Base-by-base conservation (phyloP, 1,140 invertebrate genomes). In the Cydia strobilella region DNA sequence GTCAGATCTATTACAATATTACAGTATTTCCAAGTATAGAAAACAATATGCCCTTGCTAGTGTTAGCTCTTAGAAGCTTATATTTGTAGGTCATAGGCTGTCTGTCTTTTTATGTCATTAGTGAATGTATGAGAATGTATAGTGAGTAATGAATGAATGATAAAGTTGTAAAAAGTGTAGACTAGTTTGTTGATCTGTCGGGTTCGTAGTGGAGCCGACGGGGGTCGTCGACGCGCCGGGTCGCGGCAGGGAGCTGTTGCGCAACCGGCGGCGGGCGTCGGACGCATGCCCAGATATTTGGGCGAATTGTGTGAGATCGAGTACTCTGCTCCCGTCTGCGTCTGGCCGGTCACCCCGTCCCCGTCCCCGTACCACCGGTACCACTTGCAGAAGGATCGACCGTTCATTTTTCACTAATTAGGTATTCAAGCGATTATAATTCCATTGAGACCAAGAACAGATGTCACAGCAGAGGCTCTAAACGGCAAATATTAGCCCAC, bases 281-380 rank as follows among this genome's bases (percentile, higher is more conserved):
- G 80, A 79, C 72, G 76, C 27, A 65, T 27, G 66, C 39, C 76
- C 76, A 83, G 81, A 85, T 79, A 81, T 86, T 85, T 77, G 73
- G 76, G 74, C 79, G 75, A 80, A 82, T 89, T 86, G 79, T 75
- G 81, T 85, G 84, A 89, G 86, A 82, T 84, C 86, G 77, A 78
- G 79, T 82, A 63, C 72, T 51, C 23, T 42, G 81, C 81, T 82
- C 79, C 80, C 80, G 78, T 31, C 73, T 66, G 74, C 74, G 78
- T 79, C 83, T 84, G 85, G 83, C 75, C 86, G 81, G 84, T 90
- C 83, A 89, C 85, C 84, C 82, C 81, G 80, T n/a, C n/a, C n/a
- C n/a, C n/a, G n/a, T n/a, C n/a, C n/a, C n/a, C n/a, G n/a, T n/a
- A n/a, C n/a, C n/a, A n/a, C n/a, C n/a, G n/a, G n/a, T 72, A 74